Evolutionary conservation across 2,797 vertebrate species (phyloP), one percentile per base, ranked within the genome.

Genomic region (Myotis planiceps): DNA sequence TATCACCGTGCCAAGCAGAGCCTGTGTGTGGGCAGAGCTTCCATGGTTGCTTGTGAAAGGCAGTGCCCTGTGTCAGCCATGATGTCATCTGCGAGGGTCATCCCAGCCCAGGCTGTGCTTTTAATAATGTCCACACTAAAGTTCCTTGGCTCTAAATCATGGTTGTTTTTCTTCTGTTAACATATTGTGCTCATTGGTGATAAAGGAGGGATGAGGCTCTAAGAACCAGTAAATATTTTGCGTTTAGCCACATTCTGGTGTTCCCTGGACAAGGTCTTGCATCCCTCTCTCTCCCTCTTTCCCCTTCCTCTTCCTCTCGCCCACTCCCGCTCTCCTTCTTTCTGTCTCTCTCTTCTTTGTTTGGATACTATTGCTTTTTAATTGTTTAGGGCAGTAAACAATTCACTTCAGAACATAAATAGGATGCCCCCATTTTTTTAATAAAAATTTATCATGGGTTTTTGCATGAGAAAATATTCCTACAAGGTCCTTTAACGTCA

Each of bases 21-120:
- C 32, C 66, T 37, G 23, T 45, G 32, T 90, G 84, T 72, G 68
- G 82, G 55, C 47, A 19, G 7, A 63, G 65, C 47, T n/a, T 29
- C 75, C n/a, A 10, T 49, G 53, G 49, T 96, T 15, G 55, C 34
- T 29, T 9, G 2, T 16, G 69, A 74, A 68, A 55, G 85, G 68
- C 51, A 66, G 63, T 3, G 49, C 66, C 66, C 19, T 3, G 7
- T 37, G 91, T 66, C 66, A 84, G 19, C 89, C 42, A 1, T 90
- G 95, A 90, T 85, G n/a, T 96, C 96, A 93, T 79, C 42, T 0
- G 29, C n/a, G 51, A 42, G 34, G 89, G 72, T 92, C 94, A 71
- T 18, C 32, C 63, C 0, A 1, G 14, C 69, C 39, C 49, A 23
- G 45, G 27, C 29, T 82, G 60, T 90, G 88, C 18, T 55, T 63